Percentiles rank a stretch among this genome's conserved stretches.
These are phyloP conservation scores for Teleiodes luculella DNA, from an alignment of 2,888 invertebrate species.

Conservation along the genomic window DNA sequence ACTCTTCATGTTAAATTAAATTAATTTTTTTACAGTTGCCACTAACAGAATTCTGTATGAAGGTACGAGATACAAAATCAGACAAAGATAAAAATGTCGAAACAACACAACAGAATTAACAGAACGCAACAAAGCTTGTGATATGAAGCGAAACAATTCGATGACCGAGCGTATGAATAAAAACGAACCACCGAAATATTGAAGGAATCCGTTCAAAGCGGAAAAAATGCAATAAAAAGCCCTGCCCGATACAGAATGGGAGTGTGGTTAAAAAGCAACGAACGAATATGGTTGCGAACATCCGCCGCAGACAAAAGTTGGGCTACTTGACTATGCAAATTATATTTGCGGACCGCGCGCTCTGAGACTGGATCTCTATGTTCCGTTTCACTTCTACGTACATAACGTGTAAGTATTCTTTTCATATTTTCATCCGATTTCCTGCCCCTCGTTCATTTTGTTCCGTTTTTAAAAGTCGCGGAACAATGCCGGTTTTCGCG, in stretches of 20 bases:
- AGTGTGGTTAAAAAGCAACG: conserved; percentile 76
- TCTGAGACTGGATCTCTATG: conserved; percentile 72
- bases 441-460: conserved; percentile 75
- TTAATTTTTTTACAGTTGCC: conserved; percentile 17
- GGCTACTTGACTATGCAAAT: conserved; percentile 79
- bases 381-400: conserved; percentile 75
- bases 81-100: conserved; percentile 10
- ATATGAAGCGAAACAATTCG: conserved; percentile 73
- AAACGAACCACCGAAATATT: conserved; percentile 76
- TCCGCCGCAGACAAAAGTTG: conserved; percentile 76
- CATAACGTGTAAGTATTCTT: conserved; percentile 72
- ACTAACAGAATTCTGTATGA: too few relatives aligned
- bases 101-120: conserved; percentile 35
- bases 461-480: conserved; percentile 74
- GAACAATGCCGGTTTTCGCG: conserved; percentile 74
- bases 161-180: conserved; percentile 73
- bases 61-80: too few relatives aligned
- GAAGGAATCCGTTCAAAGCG: conserved; percentile 78
- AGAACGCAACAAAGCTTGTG: conserved; percentile 55
- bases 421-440: conserved; percentile 79
- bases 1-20: conserved; percentile 12
- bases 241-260: conserved; percentile 67
- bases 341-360: conserved; percentile 77
- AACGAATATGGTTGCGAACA: conserved; percentile 76
- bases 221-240: conserved; percentile 76